These are phyloP conservation scores for Drosophila parvula DNA, from an alignment of 1,140 invertebrate species.

Conservation along the genomic window DNA sequence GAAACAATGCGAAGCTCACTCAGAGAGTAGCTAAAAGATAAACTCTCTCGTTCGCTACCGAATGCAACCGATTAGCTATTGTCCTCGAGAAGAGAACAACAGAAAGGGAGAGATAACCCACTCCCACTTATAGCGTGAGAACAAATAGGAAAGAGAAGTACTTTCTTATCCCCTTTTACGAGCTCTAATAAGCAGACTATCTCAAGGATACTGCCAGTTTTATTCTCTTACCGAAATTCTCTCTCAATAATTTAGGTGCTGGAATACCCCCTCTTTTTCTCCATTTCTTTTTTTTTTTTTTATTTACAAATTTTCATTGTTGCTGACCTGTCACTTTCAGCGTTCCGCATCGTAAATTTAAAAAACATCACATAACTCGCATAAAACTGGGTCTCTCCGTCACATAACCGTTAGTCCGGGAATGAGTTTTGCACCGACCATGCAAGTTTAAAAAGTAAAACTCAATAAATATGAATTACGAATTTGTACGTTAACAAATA, in stretches of 20 bases:
- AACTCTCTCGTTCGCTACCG: background rate
- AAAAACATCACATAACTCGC: slow-evolving; percentile 20
- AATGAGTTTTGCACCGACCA: slow-evolving; percentile 8
- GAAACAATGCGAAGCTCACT: background rate
- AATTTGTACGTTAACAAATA: slow-evolving; percentile 35
- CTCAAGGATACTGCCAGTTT: background rate
- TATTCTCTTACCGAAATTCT: too few relatives aligned
- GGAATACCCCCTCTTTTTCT: background rate
- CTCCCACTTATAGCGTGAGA: too few relatives aligned
- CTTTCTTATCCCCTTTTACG: background rate
- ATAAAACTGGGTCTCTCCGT: slow-evolving; percentile 7
- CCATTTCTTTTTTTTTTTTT: background rate
- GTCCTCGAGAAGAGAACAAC: too few relatives aligned
- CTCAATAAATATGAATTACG: slow-evolving; percentile 61
- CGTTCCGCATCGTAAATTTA: slow-evolving; percentile 4
- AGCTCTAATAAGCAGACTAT: background rate
- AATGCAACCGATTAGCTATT: too few relatives aligned
- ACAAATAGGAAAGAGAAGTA: background rate
- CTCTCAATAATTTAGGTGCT: background rate
- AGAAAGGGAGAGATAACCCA: background rate
- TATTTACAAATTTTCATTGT: slow-evolving; percentile 11
- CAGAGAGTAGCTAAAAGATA: background rate
- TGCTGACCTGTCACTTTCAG: slow-evolving; percentile 15
- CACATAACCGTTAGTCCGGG: slow-evolving; percentile 3
- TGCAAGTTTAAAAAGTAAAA: slow-evolving; percentile 24